A percentile compares a stretch with the other conserved stretches of the same genome.
Conservation (phyloP, 2,113 vertebrate genomes). For the Syngnathus typhle region DNA sequence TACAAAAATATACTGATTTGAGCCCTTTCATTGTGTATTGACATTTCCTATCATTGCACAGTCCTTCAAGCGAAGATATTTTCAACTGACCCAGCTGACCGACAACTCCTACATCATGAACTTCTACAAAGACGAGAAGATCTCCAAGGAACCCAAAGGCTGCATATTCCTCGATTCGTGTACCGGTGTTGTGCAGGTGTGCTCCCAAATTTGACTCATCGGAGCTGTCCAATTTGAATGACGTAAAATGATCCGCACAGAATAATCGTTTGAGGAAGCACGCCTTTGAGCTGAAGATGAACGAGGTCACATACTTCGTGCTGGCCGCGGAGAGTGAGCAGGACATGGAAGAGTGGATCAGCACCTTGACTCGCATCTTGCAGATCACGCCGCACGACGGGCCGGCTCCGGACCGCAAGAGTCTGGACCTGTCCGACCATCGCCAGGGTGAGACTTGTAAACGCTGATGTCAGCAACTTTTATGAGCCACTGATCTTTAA, state of each 20-base stretch:
- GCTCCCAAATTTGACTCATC: slow-evolving; percentile 24
- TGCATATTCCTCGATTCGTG: slow-evolving; percentile 98
- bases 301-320: slow-evolving; percentile 96
- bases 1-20: neutral
- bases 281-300: slow-evolving; percentile 98
- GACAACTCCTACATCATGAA: slow-evolving; percentile 99
- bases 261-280: slow-evolving; percentile 91
- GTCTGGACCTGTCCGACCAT: slow-evolving; percentile 83
- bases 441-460: slow-evolving; percentile 74
- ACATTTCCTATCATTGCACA: slow-evolving; percentile 40
- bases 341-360: slow-evolving; percentile 99
- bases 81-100: slow-evolving; percentile 93
- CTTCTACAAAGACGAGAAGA: slow-evolving; percentile 99
- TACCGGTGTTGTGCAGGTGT: slow-evolving; percentile 92
- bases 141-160: slow-evolving; percentile 96
- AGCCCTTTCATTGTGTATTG: neutral
- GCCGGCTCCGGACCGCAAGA: slow-evolving; percentile 81
- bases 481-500: slow-evolving; percentile 39
- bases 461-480: slow-evolving; percentile 11
- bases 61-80: slow-evolving; percentile 97
- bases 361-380: slow-evolving; percentile 87
- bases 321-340: slow-evolving; percentile 95
- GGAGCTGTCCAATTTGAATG: neutral
- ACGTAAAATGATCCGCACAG: slow-evolving; percentile 32
- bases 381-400: slow-evolving; percentile 92